These are phyloP conservation scores for Dendroctonus valens DNA, from an alignment of 1,140 invertebrate genomes.

Conservation along the genomic window DNA sequence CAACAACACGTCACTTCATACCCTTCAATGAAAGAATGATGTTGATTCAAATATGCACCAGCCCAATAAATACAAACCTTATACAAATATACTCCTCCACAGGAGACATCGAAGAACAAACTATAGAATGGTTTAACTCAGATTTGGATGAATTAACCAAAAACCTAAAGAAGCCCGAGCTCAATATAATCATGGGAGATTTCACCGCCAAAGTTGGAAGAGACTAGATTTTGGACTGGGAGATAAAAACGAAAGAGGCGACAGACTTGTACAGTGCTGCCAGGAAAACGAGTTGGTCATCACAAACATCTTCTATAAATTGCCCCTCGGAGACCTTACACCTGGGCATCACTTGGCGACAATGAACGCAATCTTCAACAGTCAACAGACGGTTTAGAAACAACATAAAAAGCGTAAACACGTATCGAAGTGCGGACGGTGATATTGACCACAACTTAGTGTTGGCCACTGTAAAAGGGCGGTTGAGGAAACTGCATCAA, in stretches of 20 bases:
- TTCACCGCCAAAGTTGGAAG: too few relatives aligned
- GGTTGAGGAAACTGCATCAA: background rate
- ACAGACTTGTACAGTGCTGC: background rate
- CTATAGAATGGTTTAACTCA: too few relatives aligned
- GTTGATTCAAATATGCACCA: background rate
- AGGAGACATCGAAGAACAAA: too few relatives aligned
- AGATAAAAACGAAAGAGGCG: background rate
- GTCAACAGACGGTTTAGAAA: background rate
- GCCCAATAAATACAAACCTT: slow-evolving; percentile 1
- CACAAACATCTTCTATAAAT: background rate
- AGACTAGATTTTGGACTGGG: background rate
- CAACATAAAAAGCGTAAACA: background rate
- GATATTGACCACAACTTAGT: background rate
- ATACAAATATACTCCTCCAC: background rate
- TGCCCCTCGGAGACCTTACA: background rate
- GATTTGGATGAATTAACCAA: too few relatives aligned
- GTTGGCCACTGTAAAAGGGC: background rate
- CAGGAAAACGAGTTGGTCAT: background rate
- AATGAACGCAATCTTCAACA: background rate
- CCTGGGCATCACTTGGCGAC: too few relatives aligned
- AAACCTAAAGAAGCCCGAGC: background rate
- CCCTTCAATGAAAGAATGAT: background rate
- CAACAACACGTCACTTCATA: background rate
- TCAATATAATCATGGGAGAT: too few relatives aligned
- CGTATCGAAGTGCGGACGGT: background rate